A percentile compares a stretch with the other conserved stretches of the same genome.
Evolutionary conservation across 2,113 vertebrate species (phyloP).

Genomic region (Eubucco bourcierii): DNA sequence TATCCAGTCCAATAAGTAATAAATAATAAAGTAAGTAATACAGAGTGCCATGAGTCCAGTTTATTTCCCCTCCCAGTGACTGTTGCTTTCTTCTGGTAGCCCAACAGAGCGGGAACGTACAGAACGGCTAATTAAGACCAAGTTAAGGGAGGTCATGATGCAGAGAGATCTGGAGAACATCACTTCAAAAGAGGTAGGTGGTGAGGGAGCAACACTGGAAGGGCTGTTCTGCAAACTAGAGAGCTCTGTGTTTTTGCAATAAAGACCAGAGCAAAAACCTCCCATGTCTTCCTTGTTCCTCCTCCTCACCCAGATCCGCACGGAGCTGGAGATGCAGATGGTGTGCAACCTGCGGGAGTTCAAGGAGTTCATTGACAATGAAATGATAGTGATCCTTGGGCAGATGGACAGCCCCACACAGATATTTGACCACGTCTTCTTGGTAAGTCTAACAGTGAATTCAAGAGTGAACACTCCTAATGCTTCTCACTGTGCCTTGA

Average conservation of each 20-base stretch:
- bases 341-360: slow-evolving; percentile 95
- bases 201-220: neutral
- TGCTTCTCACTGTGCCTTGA: neutral
- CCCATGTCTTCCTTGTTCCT: neutral
- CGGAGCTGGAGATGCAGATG: slow-evolving; percentile 98
- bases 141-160: slow-evolving; percentile 98
- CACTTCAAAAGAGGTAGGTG: slow-evolving; percentile 93
- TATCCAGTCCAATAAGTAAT: neutral
- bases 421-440: slow-evolving; percentile 95
- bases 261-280: neutral
- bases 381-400: slow-evolving; percentile 97
- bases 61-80: neutral
- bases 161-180: slow-evolving; percentile 98
- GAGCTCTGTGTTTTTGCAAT: neutral
- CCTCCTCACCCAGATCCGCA: slow-evolving; percentile 85
- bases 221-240: neutral
- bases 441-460: slow-evolving; percentile 79
- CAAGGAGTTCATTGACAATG: slow-evolving; percentile 98
- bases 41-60: neutral
- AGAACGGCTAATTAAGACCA: slow-evolving; percentile 91
- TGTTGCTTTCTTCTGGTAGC: slow-evolving; percentile 72
- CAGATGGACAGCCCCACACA: slow-evolving; percentile 99
- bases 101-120: slow-evolving; percentile 95
- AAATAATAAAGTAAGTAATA: too few species aligned
- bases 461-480: neutral